Percentiles rank a stretch among this genome's conserved stretches.
phyloP scores from a whole-genome alignment of 2,113 vertebrate species.

The Alaudala cheleensis region DNA sequence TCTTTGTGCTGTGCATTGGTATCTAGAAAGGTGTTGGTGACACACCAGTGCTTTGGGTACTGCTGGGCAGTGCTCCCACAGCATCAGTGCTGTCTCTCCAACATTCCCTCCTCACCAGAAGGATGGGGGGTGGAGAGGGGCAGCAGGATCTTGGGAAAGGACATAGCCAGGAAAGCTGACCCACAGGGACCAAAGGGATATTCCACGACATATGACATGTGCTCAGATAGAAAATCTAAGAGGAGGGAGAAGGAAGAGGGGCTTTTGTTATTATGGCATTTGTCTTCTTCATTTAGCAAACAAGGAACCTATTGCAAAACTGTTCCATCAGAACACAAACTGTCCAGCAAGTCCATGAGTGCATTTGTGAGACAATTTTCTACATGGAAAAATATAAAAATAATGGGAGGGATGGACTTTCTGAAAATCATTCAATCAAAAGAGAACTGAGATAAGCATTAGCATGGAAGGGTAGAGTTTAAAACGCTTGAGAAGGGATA shows the following conservation, averaged over 20 bases:
- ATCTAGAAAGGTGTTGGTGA: not conserved
- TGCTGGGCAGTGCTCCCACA: not conserved
- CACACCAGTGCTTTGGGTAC: not conserved
- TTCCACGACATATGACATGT: not conserved
- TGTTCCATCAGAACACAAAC: not conserved
- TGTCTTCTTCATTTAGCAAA: not conserved
- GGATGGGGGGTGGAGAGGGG: not conserved
- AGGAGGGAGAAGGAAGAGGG: not conserved
- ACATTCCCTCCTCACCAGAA: not conserved
- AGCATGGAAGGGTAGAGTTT: not conserved
- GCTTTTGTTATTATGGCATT: rapidly evolving
- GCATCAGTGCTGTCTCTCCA: not conserved
- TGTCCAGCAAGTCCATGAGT: not conserved
- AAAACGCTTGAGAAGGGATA: not conserved
- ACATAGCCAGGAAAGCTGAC: not conserved
- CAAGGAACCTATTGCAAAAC: not conserved
- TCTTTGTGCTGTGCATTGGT: not conserved
- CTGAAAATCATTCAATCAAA: not conserved
- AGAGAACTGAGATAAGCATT: not conserved
- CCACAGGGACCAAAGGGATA: not conserved
- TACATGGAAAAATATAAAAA: not conserved
- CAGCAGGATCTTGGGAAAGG: not conserved
- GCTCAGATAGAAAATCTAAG: not conserved
- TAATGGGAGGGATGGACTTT: not conserved
- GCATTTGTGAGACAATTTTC: not conserved